Evolutionary conservation across 2,888 invertebrate species (phyloP).

Genomic region (Halictus quadricinctus): DNA sequence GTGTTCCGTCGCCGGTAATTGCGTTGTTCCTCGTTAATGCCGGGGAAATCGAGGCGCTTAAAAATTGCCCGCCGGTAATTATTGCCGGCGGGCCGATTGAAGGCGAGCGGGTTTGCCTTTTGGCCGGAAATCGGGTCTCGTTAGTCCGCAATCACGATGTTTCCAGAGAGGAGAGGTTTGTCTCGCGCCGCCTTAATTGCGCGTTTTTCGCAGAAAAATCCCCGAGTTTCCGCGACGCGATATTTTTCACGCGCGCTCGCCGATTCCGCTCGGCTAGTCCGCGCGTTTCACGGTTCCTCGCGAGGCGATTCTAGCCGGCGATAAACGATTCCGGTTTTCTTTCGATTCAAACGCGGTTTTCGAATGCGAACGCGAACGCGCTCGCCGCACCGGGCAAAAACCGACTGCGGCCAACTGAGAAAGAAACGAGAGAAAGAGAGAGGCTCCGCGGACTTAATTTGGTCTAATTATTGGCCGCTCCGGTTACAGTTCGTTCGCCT

Average conservation of each 20-base stretch:
- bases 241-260: background rate
- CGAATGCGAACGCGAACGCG: conserved; percentile 7
- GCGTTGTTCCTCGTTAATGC: conserved; percentile 15
- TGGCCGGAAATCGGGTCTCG: conserved; percentile 23
- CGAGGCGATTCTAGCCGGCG: background rate
- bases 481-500: conserved; percentile 7
- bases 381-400: background rate
- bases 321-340: background rate
- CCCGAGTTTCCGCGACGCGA: background rate
- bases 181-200: conserved; percentile 24
- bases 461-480: conserved; percentile 23
- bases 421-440: background rate
- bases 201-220: conserved; percentile 21
- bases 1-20: conserved; percentile 22
- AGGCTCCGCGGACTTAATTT: conserved; percentile 19
- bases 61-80: conserved; percentile 31
- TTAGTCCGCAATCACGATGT: conserved; percentile 24
- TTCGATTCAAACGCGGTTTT: background rate
- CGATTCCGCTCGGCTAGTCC: background rate
- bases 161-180: conserved; percentile 17
- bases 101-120: background rate
- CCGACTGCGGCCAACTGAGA: background rate
- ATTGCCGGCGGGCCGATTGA: conserved; percentile 19
- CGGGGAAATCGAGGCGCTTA: conserved; percentile 16
- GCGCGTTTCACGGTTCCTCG: background rate